Evolutionary conservation across 2,888 invertebrate genomes (phyloP).

Genomic region (Tetranychus truncatus): DNA sequence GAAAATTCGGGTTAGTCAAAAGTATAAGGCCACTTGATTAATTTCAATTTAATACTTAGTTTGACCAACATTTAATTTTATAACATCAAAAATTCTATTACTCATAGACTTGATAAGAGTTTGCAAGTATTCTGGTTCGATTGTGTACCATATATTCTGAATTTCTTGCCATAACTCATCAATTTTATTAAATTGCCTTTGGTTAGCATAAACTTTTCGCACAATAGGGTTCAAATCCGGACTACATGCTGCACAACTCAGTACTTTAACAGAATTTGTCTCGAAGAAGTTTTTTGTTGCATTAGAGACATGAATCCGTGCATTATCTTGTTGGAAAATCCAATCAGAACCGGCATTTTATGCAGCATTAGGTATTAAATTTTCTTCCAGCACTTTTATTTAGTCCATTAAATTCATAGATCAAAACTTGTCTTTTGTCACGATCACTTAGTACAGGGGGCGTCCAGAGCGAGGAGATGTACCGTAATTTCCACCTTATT

Average conservation of each 20-base stretch:
- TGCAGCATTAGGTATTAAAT: background rate
- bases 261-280: background rate
- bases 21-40: no score
- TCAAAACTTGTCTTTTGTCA: no score
- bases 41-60: background rate
- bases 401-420: background rate
- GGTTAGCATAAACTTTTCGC: background rate
- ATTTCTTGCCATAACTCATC: background rate
- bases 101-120: background rate
- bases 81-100: background rate
- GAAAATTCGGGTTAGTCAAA: no score
- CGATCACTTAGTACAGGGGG: no score
- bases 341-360: background rate
- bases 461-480: no score
- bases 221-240: constrained; percentile 9
- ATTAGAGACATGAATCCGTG: constrained; percentile 1
- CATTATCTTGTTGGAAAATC: constrained; percentile 10
- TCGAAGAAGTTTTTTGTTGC: background rate
- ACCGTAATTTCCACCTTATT: no score
- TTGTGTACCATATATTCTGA: background rate
- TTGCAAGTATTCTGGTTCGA: background rate
- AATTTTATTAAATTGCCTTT: background rate
- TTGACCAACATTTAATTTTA: background rate
- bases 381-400: background rate
- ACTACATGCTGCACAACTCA: background rate